These are phyloP conservation scores for Callyntrura guangdongensis DNA, from an alignment of 2,888 invertebrate genomes.

Conservation along the genomic window DNA sequence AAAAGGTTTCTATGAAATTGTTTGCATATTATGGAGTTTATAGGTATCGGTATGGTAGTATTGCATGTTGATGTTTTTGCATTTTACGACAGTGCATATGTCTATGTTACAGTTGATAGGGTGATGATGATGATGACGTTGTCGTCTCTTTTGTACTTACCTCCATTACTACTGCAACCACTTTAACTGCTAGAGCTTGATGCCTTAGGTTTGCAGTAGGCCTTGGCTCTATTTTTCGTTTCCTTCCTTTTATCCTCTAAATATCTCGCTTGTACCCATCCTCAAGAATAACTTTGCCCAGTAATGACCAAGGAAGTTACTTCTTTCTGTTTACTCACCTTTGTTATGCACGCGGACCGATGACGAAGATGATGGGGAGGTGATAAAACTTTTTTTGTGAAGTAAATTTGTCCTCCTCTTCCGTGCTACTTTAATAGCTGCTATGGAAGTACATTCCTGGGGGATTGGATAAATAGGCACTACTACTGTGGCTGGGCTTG, in stretches of 20 bases:
- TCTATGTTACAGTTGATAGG: constrained; percentile 27
- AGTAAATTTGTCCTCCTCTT: constrained; percentile 58
- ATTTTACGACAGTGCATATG: constrained; percentile 9
- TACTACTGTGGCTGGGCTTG: too few relatives aligned
- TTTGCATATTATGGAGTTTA: background rate
- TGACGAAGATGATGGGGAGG: background rate
- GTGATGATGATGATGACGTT: background rate
- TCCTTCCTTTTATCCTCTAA: constrained; percentile 75
- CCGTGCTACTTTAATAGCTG: constrained; percentile 8
- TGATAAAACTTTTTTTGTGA: constrained; percentile 39
- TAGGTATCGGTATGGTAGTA: background rate
- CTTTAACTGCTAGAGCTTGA: constrained; percentile 13
- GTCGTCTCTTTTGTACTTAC: constrained; percentile 6
- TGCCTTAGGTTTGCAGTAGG: constrained; percentile 67
- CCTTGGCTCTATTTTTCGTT: constrained; percentile 79
- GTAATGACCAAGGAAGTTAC: constrained; percentile 73
- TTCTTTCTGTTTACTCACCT: constrained; percentile 1
- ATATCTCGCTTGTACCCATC: constrained; percentile 52
- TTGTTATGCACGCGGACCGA: background rate
- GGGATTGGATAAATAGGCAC: too few relatives aligned
- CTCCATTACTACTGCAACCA: background rate
- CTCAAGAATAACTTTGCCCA: constrained; percentile 23
- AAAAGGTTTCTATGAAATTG: background rate
- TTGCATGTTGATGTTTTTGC: background rate
- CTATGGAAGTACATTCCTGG: too few relatives aligned